A percentile compares a stretch with the other conserved stretches of the same genome.
Evolutionary conservation across 37 sponge, comb jelly and placozoan genomes (phyloP).

Genomic region (Bolinopsis microptera): DNA sequence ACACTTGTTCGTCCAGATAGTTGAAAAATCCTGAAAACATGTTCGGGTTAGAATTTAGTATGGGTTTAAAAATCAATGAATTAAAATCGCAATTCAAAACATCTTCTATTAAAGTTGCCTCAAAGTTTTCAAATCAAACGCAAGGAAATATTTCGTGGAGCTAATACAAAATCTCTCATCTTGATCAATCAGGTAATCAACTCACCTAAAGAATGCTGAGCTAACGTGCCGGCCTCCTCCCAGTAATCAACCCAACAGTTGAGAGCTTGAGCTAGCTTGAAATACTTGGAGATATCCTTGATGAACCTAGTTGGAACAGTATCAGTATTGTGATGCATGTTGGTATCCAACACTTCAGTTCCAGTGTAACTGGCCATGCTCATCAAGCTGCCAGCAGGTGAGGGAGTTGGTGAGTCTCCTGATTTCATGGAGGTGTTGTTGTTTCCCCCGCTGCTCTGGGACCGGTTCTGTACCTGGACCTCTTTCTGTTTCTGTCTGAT

Average conservation of each 20-base stretch:
- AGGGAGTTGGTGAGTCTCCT: neutral
- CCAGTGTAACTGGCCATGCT: conserved; percentile 23
- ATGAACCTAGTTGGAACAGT: neutral
- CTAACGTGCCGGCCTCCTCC: conserved; percentile 1
- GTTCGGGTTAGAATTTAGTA: neutral
- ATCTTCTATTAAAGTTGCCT: too few species aligned
- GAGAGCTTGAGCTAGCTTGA: neutral
- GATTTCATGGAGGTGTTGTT: neutral
- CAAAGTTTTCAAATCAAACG: too few species aligned
- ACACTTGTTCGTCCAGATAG: neutral
- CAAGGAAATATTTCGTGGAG: too few species aligned
- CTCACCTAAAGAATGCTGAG: conserved; percentile 10
- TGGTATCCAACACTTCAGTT: neutral
- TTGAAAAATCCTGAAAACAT: conserved; percentile 31
- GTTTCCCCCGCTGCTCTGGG: neutral
- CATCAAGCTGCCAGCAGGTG: neutral
- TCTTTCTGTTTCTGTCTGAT: neutral
- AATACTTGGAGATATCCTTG: conserved; percentile 1
- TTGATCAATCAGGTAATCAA: neutral
- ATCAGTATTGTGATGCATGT: neutral
- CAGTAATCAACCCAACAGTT: conserved; percentile 22
- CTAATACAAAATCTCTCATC: too few species aligned
- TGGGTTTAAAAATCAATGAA: neutral
- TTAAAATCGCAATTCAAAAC: too few species aligned
- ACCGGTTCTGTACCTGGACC: too few species aligned